These are phyloP conservation scores for Papilio gigon DNA, from an alignment of 2,888 invertebrate species.

Conservation along the genomic window DNA sequence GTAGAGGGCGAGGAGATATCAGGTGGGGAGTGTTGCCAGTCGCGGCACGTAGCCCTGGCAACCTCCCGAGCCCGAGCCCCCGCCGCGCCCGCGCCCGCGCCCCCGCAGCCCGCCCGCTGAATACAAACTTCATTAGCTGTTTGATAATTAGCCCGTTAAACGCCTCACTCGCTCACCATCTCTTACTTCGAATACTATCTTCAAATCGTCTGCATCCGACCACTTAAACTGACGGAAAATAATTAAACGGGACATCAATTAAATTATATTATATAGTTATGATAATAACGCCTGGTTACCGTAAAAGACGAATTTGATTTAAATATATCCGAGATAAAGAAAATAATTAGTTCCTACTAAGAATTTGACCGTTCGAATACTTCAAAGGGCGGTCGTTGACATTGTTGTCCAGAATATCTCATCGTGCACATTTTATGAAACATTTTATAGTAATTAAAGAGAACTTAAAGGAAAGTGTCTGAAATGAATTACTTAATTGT, in stretches of 20 bases:
- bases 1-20: conserved; percentile 79
- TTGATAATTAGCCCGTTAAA: conserved; percentile 83
- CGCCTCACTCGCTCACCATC: conserved; percentile 66
- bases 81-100: conserved; percentile 62
- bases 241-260: background rate
- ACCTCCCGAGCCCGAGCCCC: conserved; percentile 62
- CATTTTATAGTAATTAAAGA: conserved; percentile 29
- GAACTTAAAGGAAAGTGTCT: conserved; percentile 36
- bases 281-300: no score
- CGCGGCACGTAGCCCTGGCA: conserved; percentile 74
- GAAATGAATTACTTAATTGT: conserved; percentile 43
- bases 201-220: conserved; percentile 59
- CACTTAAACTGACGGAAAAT: conserved; percentile 36
- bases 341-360: no score
- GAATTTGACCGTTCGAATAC: background rate
- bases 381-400: background rate
- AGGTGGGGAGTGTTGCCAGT: conserved; percentile 79
- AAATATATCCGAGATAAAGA: background rate
- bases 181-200: conserved; percentile 58
- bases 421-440: conserved; percentile 19
- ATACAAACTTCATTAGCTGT: conserved; percentile 83
- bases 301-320: no score
- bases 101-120: conserved; percentile 73
- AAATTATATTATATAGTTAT: no score
- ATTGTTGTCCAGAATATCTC: conserved; percentile 14